phyloP scores from a whole-genome alignment of 2,113 vertebrate species.

The Osmerus mordax region DNA sequence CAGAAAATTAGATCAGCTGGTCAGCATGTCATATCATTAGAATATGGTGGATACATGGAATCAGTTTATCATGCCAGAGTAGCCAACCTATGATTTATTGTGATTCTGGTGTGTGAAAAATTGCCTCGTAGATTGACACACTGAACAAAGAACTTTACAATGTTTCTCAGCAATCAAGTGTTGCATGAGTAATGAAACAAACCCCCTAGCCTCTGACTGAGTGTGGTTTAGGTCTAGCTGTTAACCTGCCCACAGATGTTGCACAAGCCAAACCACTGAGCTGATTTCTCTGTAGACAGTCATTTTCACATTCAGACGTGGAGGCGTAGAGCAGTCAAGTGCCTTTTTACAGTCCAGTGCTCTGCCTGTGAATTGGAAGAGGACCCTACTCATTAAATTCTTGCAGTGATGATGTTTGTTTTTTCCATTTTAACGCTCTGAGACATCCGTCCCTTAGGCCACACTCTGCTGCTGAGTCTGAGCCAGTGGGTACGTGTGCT shows the following conservation, averaged over 20 bases:
- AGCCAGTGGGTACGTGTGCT: slow-evolving; percentile 48
- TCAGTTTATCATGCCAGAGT: too few relatives aligned
- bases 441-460: slow-evolving; percentile 45
- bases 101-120: too few relatives aligned
- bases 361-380: not conserved
- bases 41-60: too few relatives aligned
- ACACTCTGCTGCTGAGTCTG: slow-evolving; percentile 45
- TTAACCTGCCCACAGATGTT: not conserved
- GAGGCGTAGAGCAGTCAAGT: slow-evolving; percentile 12
- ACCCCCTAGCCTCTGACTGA: slow-evolving; percentile 14
- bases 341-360: not conserved
- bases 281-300: slow-evolving; percentile 16
- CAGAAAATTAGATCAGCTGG: slow-evolving; percentile 13
- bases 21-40: not conserved
- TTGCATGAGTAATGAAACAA: slow-evolving; percentile 28
- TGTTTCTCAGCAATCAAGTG: not conserved
- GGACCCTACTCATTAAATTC: slow-evolving; percentile 51
- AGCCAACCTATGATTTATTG: too few relatives aligned
- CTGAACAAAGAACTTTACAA: too few relatives aligned
- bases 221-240: not conserved
- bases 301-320: slow-evolving; percentile 28
- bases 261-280: slow-evolving; percentile 8
- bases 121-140: too few relatives aligned
- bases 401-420: slow-evolving; percentile 25
- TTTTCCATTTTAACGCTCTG: slow-evolving; percentile 35